Evolutionary conservation across 2,113 vertebrate genomes (phyloP).

Genomic region (Panthera tigris): DNA sequence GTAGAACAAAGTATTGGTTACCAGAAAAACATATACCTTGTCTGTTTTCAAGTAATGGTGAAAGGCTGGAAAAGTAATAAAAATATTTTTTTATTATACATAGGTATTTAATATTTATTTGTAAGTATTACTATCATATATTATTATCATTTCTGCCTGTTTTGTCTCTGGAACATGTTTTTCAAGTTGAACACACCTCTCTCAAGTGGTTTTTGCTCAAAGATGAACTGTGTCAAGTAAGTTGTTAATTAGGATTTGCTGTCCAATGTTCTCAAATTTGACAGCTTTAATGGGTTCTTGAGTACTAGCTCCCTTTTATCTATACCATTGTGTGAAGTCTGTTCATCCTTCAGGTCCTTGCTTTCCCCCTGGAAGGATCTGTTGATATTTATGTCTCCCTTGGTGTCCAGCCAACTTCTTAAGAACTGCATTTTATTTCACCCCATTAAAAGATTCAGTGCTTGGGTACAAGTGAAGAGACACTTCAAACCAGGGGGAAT

Average conservation of each 20-base stretch:
- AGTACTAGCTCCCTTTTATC: not conserved
- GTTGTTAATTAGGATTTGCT: constrained; percentile 16
- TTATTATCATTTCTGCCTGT: not conserved
- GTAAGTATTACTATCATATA: not conserved
- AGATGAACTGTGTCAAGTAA: constrained; percentile 10
- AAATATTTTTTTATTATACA: not conserved
- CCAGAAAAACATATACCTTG: not conserved
- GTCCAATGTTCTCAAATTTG: not conserved
- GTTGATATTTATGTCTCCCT: not conserved
- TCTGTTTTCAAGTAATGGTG: not conserved
- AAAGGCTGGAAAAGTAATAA: not conserved
- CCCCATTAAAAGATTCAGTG: not conserved
- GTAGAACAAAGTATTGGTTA: not conserved
- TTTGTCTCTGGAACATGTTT: not conserved
- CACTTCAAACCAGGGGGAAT: not conserved
- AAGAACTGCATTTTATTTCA: not conserved
- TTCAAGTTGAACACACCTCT: not conserved
- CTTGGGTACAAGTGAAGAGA: not conserved
- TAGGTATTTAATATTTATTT: not conserved
- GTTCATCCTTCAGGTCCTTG: not conserved
- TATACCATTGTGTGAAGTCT: not conserved
- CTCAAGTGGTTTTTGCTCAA: not conserved
- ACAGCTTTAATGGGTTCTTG: not conserved
- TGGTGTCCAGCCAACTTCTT: not conserved
- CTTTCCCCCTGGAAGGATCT: constrained; percentile 17